These are phyloP conservation scores for Odontocerum albicorne DNA, from an alignment of 2,888 invertebrate species.

Conservation along the genomic window DNA sequence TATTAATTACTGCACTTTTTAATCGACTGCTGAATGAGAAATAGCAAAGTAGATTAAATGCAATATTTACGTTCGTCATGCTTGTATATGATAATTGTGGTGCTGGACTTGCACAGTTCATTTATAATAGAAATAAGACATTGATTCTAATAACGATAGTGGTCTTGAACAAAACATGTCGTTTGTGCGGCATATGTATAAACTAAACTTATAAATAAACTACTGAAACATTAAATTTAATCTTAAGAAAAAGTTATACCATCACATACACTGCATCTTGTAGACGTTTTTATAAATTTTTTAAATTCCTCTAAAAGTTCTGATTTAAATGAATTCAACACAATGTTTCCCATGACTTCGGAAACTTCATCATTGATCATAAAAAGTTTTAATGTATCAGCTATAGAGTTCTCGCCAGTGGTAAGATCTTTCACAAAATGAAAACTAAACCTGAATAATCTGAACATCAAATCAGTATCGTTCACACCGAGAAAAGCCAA, in stretches of 20 bases:
- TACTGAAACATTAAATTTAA: no score
- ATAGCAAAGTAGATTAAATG: no score
- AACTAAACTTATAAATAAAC: no score
- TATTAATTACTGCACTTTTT: no score
- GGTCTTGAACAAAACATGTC: no score
- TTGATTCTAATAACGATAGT: no score
- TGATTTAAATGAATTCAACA: conserved; percentile 45
- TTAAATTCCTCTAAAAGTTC: conserved; percentile 46
- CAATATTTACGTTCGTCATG: no score
- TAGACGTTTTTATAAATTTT: conserved; percentile 43
- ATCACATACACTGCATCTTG: conserved; percentile 45
- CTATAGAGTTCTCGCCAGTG: conserved; percentile 46
- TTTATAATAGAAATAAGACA: no score
- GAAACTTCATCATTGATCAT: conserved; percentile 51
- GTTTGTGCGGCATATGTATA: no score
- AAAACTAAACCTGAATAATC: conserved; percentile 51
- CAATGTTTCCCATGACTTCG: conserved; percentile 45
- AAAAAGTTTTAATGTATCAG: conserved; percentile 48
- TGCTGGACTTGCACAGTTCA: no score
- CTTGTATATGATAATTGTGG: no score
- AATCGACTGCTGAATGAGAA: no score
- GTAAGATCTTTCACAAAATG: conserved; percentile 48
- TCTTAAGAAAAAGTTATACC: conserved; percentile 21
- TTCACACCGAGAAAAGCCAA: conserved; percentile 46
- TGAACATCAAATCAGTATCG: conserved; percentile 50